Evolutionary conservation across 1,140 invertebrate genomes (phyloP).

Genomic region (Tachypleus tridentatus): DNA sequence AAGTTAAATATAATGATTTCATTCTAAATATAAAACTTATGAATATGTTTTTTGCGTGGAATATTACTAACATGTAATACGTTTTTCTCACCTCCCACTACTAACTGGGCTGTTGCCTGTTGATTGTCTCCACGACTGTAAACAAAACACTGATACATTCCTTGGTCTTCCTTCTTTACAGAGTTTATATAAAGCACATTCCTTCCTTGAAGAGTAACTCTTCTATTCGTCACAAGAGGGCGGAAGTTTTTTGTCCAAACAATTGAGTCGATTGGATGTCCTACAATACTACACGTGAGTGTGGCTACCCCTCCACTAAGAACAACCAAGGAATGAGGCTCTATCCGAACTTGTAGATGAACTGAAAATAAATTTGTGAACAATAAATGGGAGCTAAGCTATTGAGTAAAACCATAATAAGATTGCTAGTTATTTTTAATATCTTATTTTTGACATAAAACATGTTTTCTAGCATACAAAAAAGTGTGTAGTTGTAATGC

Average conservation of each 20-base stretch:
- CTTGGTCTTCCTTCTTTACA: slow-evolving; percentile 50
- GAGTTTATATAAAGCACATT: slow-evolving; percentile 3
- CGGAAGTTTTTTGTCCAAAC: slow-evolving; percentile 71
- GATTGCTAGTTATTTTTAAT: too few species aligned
- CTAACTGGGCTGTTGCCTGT: neutral
- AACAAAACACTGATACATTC: slow-evolving; percentile 77
- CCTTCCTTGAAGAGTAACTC: neutral
- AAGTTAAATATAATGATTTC: too few species aligned
- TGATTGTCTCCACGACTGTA: slow-evolving; percentile 73
- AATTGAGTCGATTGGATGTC: slow-evolving; percentile 55
- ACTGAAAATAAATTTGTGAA: neutral
- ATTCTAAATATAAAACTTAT: too few species aligned
- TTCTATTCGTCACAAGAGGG: slow-evolving; percentile 39
- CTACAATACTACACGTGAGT: slow-evolving; percentile 69
- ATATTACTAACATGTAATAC: too few species aligned
- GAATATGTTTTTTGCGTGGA: too few species aligned
- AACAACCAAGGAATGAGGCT: slow-evolving; percentile 48
- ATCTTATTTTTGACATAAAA: too few species aligned
- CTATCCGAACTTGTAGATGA: neutral
- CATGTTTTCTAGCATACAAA: too few species aligned
- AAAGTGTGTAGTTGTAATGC: too few species aligned
- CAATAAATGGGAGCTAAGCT: too few species aligned
- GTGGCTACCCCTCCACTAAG: slow-evolving; percentile 64
- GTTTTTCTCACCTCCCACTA: neutral
- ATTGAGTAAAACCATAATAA: too few species aligned